These are phyloP conservation scores for Pipa parva DNA, from an alignment of 2,113 vertebrate genomes.

Conservation along the genomic window DNA sequence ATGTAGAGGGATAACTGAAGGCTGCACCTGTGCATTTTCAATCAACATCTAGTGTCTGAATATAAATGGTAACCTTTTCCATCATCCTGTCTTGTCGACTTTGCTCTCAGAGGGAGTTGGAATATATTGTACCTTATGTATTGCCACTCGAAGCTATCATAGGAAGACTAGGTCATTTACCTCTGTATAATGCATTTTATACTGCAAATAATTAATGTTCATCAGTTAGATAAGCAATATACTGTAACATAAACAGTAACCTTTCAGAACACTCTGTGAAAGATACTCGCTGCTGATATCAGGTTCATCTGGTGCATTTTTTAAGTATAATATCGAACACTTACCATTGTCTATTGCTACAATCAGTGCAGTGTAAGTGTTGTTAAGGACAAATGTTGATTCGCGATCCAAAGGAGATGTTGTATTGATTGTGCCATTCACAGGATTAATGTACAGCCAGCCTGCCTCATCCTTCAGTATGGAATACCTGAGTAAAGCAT, in stretches of 20 bases:
- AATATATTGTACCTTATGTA: background rate
- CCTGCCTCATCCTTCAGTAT: slow-evolving; percentile 83
- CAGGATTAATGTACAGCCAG: slow-evolving; percentile 88
- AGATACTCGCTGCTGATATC: too few species aligned
- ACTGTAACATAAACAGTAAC: too few species aligned
- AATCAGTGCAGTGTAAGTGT: slow-evolving; percentile 84
- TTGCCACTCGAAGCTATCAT: background rate
- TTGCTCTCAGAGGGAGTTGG: background rate
- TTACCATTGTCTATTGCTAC: slow-evolving; percentile 93
- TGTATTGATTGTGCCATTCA: slow-evolving; percentile 86
- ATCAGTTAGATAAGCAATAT: too few species aligned
- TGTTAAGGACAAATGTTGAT: slow-evolving; percentile 80
- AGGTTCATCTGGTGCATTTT: background rate
- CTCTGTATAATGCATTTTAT: background rate
- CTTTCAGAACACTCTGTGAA: too few species aligned
- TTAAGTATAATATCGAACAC: slow-evolving; percentile 24
- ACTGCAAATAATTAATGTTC: background rate
- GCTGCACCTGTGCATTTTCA: slow-evolving; percentile 3
- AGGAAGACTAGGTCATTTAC: background rate
- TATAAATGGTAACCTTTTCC: background rate
- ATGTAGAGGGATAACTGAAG: background rate
- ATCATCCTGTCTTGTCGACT: background rate
- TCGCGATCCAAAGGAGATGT: slow-evolving; percentile 82
- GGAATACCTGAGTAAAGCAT: slow-evolving; percentile 69
- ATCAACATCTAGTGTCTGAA: background rate